Evolutionary conservation across 1,140 invertebrate genomes (phyloP).

Genomic region (Tetragonula clypearis): DNA sequence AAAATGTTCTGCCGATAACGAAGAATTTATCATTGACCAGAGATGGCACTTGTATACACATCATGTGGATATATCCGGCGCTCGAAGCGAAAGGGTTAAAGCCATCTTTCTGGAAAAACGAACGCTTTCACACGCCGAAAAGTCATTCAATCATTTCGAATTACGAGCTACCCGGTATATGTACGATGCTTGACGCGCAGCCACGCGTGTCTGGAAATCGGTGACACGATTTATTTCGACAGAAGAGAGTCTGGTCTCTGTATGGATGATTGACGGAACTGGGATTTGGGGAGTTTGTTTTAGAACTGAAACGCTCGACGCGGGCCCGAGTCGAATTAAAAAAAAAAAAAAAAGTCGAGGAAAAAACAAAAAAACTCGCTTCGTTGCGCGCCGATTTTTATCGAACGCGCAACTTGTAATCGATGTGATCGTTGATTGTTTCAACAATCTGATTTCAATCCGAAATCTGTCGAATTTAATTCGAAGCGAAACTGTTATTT

Average conservation of each 20-base stretch:
- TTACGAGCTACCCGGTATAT: background rate
- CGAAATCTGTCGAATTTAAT: too few relatives aligned
- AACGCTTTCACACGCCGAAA: background rate
- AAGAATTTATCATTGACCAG: too few relatives aligned
- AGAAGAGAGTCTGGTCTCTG: background rate
- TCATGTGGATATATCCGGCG: too few relatives aligned
- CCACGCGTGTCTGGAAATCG: background rate
- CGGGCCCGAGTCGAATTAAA: background rate
- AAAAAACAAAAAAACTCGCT: background rate
- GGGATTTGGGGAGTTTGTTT: constrained; percentile 22
- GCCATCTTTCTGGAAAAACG: too few relatives aligned
- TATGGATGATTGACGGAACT: constrained; percentile 16
- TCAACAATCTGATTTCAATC: too few relatives aligned
- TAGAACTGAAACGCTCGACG: background rate
- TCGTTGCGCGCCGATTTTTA: background rate
- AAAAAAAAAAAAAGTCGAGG: too few relatives aligned
- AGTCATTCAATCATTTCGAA: background rate
- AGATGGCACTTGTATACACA: too few relatives aligned
- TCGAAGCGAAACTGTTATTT: too few relatives aligned
- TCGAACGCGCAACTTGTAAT: too few relatives aligned
- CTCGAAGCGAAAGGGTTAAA: too few relatives aligned
- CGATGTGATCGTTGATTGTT: too few relatives aligned
- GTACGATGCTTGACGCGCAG: background rate
- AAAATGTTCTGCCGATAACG: too few relatives aligned
- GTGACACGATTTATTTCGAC: constrained; percentile 26